A percentile compares a stretch with the other conserved stretches of the same genome.
Evolutionary conservation across 2,888 invertebrate genomes (phyloP).

Genomic region (Drosophila kambysellisi): DNA sequence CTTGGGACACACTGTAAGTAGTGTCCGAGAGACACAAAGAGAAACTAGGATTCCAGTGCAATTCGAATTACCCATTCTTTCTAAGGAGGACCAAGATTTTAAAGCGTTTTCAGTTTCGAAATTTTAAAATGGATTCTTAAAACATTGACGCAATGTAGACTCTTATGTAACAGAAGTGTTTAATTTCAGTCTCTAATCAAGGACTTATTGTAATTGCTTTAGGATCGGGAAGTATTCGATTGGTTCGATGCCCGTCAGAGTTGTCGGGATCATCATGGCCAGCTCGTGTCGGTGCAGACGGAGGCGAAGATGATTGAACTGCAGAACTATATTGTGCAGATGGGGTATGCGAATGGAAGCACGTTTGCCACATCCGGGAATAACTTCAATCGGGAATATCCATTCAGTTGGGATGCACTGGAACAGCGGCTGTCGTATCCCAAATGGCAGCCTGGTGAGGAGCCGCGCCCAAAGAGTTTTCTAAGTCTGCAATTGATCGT

Average conservation of each 20-base stretch:
- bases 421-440: conserved; percentile 6
- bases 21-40: too few relatives aligned
- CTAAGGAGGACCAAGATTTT: fast-evolving
- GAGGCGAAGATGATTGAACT: conserved; percentile 20
- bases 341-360: conserved; percentile 47
- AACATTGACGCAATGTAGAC: not conserved
- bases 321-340: conserved; percentile 23
- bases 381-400: conserved; percentile 20
- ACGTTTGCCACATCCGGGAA: conserved; percentile 55
- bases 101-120: not conserved
- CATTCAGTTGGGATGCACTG: conserved; percentile 36
- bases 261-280: conserved; percentile 29
- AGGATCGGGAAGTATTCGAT: not conserved
- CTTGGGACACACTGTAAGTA: not conserved
- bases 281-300: conserved; percentile 42
- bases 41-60: not conserved
- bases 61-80: not conserved
- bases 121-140: not conserved
- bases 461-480: not conserved
- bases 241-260: conserved; percentile 44
- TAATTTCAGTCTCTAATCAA: not conserved
- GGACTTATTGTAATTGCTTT: not conserved
- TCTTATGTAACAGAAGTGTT: not conserved
- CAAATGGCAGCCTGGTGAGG: conserved; percentile 41
- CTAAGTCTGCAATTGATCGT: conserved; percentile 41